Base-by-base conservation (phyloP, 2,888 invertebrate species). In the Polydesmus complanatus region DNA sequence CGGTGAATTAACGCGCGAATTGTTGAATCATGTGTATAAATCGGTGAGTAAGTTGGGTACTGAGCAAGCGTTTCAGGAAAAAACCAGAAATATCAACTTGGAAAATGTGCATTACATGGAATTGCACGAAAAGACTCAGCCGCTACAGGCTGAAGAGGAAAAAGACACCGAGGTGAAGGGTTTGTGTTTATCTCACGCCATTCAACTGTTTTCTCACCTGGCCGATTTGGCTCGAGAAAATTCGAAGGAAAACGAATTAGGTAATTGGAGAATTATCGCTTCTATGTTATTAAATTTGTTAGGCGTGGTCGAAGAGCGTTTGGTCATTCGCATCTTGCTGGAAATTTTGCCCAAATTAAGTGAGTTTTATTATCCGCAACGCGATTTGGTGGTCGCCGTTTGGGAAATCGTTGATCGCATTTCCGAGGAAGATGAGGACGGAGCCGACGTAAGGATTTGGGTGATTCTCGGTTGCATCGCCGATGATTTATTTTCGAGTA, bases 381-480 rank as follows among this genome's bases (percentile, higher is more conserved):
- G 21, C n/a, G 51, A 51, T 5, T 5, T 51, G n/a, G 5, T 19
- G 3, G 19, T 5, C n/a, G 5, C 5, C n/a, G 21, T 51, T 21
- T 57, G 57, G 57, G 49, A 49, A 21, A n/a, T 25, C 2, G 49
- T 57, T 19, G 23, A 48, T n/a, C 47, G 49, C 1, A 48, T 47
- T 11, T 57, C 47, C 49, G 21, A 51, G 5, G 51, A 21, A 14
- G 19, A 49, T n/a, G 49, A 57, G 18, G 19, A 18, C 11, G 47
- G 27, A 37, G 23, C 27, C 11, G 37, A 49, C 25, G 47, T 47
- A 23, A 23, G 48, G 1, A 47, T 49, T 19, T 59, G 21, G 14
- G 3, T 53, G 18, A 52, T 59, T 52, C 22, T 59, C 8, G 27
- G 59, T 19, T 52, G 59, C 37, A 53, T 59, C 54, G 27, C 53